A percentile compares a stretch with the other conserved stretches of the same genome.
Conservation (phyloP, 23 tunicate genomes). For the Aplidium turbinatum region DNA sequence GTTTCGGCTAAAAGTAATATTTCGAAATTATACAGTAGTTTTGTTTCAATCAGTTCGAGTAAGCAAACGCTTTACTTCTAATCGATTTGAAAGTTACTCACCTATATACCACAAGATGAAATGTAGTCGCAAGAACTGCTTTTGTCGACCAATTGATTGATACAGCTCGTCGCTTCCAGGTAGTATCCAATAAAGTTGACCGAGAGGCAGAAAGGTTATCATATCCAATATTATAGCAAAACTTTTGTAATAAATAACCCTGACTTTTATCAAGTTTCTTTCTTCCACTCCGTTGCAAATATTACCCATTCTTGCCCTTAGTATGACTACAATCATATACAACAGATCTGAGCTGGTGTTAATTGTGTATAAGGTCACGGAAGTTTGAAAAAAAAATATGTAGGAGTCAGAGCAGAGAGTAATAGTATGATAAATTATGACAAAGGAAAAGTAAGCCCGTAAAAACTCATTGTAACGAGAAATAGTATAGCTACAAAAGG, state of each 20-base stretch:
- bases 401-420: slow-evolving; percentile 58
- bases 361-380: slow-evolving; percentile 29
- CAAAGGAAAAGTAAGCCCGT: slow-evolving; percentile 26
- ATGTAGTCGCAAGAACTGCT: slow-evolving; percentile 55
- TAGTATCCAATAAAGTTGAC: slow-evolving; percentile 36
- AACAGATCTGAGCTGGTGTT: slow-evolving; percentile 46
- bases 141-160: slow-evolving; percentile 46
- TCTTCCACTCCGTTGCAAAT: slow-evolving; percentile 75
- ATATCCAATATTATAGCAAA: slow-evolving; percentile 52
- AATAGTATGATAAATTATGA: slow-evolving; percentile 24
- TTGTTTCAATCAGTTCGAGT: no score
- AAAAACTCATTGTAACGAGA: slow-evolving; percentile 61
- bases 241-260: slow-evolving; percentile 60
- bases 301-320: slow-evolving; percentile 65
- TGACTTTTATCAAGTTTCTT: slow-evolving; percentile 50
- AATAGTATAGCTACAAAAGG: slow-evolving; percentile 56
- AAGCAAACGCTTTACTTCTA: no score
- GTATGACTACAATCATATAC: slow-evolving; percentile 41
- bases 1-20: no score
- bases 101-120: slow-evolving; percentile 64
- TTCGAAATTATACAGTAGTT: no score
- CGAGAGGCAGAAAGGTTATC: slow-evolving; percentile 34
- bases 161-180: slow-evolving; percentile 47
- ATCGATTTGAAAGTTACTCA: slow-evolving; percentile 36
- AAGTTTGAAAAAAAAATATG: slow-evolving; percentile 55